Percentiles rank a stretch among this genome's conserved stretches.
These are phyloP conservation scores for Hermodice carunculata DNA, from an alignment of 2,888 invertebrate species.

Conservation along the genomic window DNA sequence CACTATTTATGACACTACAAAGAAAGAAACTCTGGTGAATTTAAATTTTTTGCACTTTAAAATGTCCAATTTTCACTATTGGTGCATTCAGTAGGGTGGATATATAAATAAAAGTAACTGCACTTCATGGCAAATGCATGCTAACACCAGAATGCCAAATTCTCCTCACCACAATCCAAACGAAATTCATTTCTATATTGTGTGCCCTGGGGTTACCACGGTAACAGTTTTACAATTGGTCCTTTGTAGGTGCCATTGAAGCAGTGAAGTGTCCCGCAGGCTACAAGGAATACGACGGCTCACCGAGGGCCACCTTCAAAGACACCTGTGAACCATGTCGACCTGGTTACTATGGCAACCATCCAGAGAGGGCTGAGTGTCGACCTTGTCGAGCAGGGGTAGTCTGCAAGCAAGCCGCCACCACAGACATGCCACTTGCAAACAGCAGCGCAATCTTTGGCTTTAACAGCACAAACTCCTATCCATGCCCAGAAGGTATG, in stretches of 20 bases:
- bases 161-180: too few relatives aligned
- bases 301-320: constrained; percentile 51
- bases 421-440: constrained; percentile 57
- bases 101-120: too few relatives aligned
- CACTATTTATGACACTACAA: too few relatives aligned
- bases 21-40: too few relatives aligned
- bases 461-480: constrained; percentile 57
- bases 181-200: too few relatives aligned
- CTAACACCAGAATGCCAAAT: too few relatives aligned
- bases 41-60: too few relatives aligned
- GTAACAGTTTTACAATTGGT: too few relatives aligned
- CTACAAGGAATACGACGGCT: constrained; percentile 60
- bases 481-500: constrained; percentile 61
- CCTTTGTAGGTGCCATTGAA: constrained; percentile 57
- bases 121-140: too few relatives aligned
- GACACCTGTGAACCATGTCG: constrained; percentile 65
- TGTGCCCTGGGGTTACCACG: too few relatives aligned
- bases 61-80: too few relatives aligned
- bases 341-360: constrained; percentile 61
- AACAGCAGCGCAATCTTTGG: constrained; percentile 55
- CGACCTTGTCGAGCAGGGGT: constrained; percentile 63
- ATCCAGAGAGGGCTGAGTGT: constrained; percentile 55
- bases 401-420: constrained; percentile 59
- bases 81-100: too few relatives aligned
- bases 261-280: constrained; percentile 64